Percentiles rank a stretch among this genome's conserved stretches.
phyloP scores from a whole-genome alignment of 2,888 invertebrate genomes.

The Phytoseiulus persimilis region DNA sequence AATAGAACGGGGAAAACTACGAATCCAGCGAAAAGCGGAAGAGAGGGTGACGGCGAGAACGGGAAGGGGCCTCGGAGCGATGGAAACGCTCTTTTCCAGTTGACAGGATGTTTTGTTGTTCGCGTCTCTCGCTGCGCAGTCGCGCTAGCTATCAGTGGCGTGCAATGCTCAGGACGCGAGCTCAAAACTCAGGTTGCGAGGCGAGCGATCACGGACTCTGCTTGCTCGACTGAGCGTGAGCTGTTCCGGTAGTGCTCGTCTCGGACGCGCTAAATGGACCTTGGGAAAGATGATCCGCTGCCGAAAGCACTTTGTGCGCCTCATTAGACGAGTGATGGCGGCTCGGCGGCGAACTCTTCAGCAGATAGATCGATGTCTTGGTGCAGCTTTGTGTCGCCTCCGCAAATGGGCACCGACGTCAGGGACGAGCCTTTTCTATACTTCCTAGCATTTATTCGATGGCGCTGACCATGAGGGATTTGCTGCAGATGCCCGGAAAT shows the following conservation, averaged over 20 bases:
- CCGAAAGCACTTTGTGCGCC: slow-evolving; percentile 5
- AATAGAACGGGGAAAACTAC: background rate
- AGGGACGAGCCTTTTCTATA: background rate
- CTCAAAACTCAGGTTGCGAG: background rate
- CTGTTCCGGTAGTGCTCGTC: background rate
- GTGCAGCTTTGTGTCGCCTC: background rate
- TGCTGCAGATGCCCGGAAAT: no score
- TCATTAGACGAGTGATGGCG: background rate
- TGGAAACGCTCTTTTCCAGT: slow-evolving; percentile 5
- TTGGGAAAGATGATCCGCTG: background rate
- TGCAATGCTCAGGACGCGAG: background rate
- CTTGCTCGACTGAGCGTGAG: background rate
- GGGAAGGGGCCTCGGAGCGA: background rate
- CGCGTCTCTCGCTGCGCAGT: background rate
- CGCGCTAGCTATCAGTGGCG: background rate
- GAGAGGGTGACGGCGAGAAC: background rate
- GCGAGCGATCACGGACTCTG: background rate
- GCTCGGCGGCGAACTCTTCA: background rate
- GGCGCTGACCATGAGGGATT: no score
- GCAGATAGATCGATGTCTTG: background rate
- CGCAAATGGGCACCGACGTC: background rate
- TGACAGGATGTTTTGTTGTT: background rate
- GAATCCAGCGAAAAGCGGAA: background rate
- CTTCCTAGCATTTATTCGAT: no score
- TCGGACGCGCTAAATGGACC: background rate